These are phyloP conservation scores for Mus musculus DNA, from an alignment of 2,113 vertebrate species.

Conservation along the genomic window GRCm39 chr6:27299001-27299500, in stretches of 20 bases:
- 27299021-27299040: neutral
- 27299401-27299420: slow-evolving; percentile 86
- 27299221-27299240: neutral
- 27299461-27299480: neutral
- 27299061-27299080: neutral
- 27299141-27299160: neutral
- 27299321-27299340: slow-evolving; percentile 85
- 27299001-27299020: neutral
- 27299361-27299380: slow-evolving; percentile 85
- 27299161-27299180: neutral
- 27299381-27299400: slow-evolving; percentile 85
- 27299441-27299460: neutral
- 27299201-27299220: neutral
- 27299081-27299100: neutral
- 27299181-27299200: neutral
- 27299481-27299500: neutral
- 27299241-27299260: neutral
- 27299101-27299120: neutral
- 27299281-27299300: neutral
- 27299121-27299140: neutral
- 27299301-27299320: slow-evolving; percentile 66
- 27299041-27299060: neutral
- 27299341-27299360: slow-evolving; percentile 84
- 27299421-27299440: slow-evolving; percentile 84
- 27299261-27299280: neutral